Evolutionary conservation across 2,113 vertebrate genomes (phyloP).

Genomic region (Strix aluco): DNA sequence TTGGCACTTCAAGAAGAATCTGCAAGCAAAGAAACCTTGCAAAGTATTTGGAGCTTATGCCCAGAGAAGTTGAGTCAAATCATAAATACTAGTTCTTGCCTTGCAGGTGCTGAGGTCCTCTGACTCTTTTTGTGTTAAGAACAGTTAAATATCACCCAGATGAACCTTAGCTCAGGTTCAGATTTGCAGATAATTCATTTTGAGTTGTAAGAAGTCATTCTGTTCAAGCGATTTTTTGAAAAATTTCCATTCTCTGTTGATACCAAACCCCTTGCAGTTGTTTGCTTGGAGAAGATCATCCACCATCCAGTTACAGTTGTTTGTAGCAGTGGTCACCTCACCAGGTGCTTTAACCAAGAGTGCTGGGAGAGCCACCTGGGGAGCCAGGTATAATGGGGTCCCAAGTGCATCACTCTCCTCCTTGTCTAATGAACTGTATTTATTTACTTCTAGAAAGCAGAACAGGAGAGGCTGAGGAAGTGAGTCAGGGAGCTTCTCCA

Average conservation of each 20-base stretch:
- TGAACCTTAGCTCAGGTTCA: neutral
- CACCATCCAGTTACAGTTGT: neutral
- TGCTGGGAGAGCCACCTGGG: neutral
- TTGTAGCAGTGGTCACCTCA: neutral
- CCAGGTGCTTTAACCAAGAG: neutral
- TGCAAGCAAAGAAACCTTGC: neutral
- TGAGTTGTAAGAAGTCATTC: neutral
- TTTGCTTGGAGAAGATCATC: neutral
- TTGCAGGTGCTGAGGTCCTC: neutral
- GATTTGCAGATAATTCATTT: accelerated
- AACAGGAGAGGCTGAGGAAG: neutral
- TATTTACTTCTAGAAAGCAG: neutral
- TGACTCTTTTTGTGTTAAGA: neutral
- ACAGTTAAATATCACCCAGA: neutral
- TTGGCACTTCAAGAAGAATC: neutral
- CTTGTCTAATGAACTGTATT: neutral
- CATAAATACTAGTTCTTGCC: neutral
- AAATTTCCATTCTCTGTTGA: neutral
- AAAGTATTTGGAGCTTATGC: neutral
- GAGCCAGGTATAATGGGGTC: neutral
- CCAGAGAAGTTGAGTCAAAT: neutral
- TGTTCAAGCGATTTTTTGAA: neutral
- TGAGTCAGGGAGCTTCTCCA: neutral
- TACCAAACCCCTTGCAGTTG: neutral
- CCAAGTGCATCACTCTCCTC: neutral